phyloP scores from a whole-genome alignment of 2,797 vertebrate genomes.

The Tadarida brasiliensis region DNA sequence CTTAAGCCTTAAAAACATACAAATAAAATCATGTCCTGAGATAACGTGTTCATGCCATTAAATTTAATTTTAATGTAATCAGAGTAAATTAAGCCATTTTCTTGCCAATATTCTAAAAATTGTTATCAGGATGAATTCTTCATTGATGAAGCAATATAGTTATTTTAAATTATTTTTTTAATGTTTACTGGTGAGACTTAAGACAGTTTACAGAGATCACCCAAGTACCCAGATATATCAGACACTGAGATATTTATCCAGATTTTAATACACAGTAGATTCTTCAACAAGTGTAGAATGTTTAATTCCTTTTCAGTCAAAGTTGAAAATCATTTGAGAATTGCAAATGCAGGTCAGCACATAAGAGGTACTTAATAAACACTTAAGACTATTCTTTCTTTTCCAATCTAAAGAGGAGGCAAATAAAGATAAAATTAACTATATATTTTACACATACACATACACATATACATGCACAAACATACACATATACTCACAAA shows the following conservation, averaged over 20 bases:
- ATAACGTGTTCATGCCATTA: background rate
- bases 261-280: constrained; percentile 57
- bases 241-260: constrained; percentile 66
- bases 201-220: constrained; percentile 55
- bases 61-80: background rate
- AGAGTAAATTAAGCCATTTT: background rate
- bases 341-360: constrained; percentile 66
- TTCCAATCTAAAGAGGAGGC: constrained; percentile 69
- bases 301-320: constrained; percentile 66
- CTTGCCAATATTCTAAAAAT: constrained; percentile 42
- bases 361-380: constrained; percentile 69
- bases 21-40: constrained; percentile 28
- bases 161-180: constrained; percentile 42
- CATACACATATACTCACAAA: background rate
- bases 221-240: constrained; percentile 64
- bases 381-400: constrained; percentile 67
- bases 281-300: constrained; percentile 65
- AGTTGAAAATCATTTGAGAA: constrained; percentile 71
- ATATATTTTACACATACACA: background rate
- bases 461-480: background rate
- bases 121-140: constrained; percentile 10
- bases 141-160: constrained; percentile 32
- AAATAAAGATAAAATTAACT: constrained; percentile 67
- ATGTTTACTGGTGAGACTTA: constrained; percentile 52
- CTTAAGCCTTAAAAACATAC: constrained; percentile 15